A percentile compares a stretch with the other conserved stretches of the same genome.
Conservation (phyloP, 2,888 invertebrate species). For the Aphrophora alni region DNA sequence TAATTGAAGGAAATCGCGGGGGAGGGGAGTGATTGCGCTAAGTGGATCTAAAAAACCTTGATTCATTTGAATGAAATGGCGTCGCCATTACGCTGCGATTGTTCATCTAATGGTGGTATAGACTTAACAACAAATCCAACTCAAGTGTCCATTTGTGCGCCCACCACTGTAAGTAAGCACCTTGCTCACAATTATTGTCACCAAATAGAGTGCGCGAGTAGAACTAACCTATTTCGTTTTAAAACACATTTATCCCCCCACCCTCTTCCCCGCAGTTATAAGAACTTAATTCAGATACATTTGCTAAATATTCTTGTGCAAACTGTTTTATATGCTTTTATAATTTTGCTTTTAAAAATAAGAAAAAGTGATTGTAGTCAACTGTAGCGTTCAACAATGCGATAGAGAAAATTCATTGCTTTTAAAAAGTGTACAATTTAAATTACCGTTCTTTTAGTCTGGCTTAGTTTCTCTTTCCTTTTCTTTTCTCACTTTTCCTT, state of each 20-base stretch:
- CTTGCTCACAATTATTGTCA: neutral
- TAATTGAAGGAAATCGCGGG: neutral
- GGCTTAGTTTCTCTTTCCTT: too few species aligned
- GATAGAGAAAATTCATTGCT: too few species aligned
- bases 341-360: neutral
- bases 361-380: neutral
- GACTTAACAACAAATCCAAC: constrained; percentile 9
- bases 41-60: neutral
- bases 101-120: neutral
- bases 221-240: neutral
- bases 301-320: constrained; percentile 9
- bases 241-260: neutral
- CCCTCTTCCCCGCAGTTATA: too few species aligned
- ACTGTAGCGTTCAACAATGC: neutral
- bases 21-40: neutral
- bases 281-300: constrained; percentile 2
- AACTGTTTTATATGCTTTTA: neutral
- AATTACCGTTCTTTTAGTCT: too few species aligned
- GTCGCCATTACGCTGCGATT: neutral
- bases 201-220: neutral
- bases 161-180: neutral
- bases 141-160: constrained; percentile 15
- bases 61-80: neutral
- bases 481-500: too few species aligned
- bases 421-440: too few species aligned